Conservation (phyloP, 2,797 vertebrate genomes). For the Notoglanidium macrostoma region DNA sequence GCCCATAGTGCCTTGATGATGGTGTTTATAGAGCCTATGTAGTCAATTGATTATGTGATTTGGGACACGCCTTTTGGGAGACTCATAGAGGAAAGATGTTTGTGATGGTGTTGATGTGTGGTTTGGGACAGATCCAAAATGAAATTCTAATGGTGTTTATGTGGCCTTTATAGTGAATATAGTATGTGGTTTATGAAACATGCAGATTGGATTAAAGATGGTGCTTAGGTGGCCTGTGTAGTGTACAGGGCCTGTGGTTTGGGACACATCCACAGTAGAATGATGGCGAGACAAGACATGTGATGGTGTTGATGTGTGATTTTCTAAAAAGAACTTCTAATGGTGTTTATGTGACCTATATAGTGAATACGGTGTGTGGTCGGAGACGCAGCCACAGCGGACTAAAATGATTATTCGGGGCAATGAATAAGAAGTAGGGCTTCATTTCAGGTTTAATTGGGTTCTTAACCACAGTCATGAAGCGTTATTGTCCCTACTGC, state of each 20-base stretch:
- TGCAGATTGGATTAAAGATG: not conserved
- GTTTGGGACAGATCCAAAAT: not conserved
- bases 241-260: not conserved
- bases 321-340: not conserved
- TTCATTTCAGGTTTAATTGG: not conserved
- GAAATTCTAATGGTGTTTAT: not conserved
- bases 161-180: not conserved
- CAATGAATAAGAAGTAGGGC: not conserved
- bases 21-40: not conserved
- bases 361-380: not conserved
- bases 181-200: no score
- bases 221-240: not conserved
- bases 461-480: not conserved
- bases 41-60: not conserved
- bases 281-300: not conserved
- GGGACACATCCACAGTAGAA: not conserved
- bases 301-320: not conserved
- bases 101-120: not conserved
- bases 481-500: not conserved
- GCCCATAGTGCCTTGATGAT: not conserved
- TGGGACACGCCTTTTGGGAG: not conserved
- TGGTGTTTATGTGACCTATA: not conserved
- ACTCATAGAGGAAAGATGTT: not conserved
- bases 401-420: not conserved
- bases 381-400: not conserved